phyloP scores from a whole-genome alignment of 2,797 vertebrate genomes.

The Peromyscus aztecus region DNA sequence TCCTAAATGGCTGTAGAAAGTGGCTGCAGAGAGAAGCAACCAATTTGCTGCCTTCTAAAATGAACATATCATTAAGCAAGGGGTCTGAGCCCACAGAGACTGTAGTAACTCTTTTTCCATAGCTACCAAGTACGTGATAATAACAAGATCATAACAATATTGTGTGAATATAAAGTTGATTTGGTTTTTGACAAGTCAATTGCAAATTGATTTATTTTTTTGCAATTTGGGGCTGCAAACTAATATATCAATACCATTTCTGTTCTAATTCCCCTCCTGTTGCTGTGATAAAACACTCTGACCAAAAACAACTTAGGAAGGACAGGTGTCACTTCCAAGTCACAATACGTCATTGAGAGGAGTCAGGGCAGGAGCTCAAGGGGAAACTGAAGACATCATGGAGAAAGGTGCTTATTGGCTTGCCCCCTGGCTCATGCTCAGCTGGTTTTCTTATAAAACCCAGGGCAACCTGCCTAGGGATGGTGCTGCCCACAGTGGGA shows the following conservation, averaged over 20 bases:
- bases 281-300: neutral
- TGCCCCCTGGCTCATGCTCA: too few species aligned
- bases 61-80: neutral
- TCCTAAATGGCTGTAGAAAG: too few species aligned
- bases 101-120: neutral
- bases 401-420: neutral
- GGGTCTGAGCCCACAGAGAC: neutral
- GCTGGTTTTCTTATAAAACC: neutral
- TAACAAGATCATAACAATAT: neutral
- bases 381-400: neutral
- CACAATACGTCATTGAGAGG: neutral
- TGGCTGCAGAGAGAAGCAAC: neutral
- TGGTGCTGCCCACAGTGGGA: neutral
- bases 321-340: too few species aligned
- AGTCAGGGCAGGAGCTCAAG: neutral
- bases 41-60: neutral
- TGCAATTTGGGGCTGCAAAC: neutral
- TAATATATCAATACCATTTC: neutral
- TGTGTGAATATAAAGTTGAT: neutral
- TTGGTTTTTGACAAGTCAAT: neutral
- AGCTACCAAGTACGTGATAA: neutral
- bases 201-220: neutral
- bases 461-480: neutral
- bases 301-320: neutral
- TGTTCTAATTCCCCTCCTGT: slow-evolving; percentile 14